Percentiles rank a stretch among this genome's conserved stretches.
phyloP scores from a whole-genome alignment of 2,797 vertebrate species.

The Spinibarbus caldwelli region DNA sequence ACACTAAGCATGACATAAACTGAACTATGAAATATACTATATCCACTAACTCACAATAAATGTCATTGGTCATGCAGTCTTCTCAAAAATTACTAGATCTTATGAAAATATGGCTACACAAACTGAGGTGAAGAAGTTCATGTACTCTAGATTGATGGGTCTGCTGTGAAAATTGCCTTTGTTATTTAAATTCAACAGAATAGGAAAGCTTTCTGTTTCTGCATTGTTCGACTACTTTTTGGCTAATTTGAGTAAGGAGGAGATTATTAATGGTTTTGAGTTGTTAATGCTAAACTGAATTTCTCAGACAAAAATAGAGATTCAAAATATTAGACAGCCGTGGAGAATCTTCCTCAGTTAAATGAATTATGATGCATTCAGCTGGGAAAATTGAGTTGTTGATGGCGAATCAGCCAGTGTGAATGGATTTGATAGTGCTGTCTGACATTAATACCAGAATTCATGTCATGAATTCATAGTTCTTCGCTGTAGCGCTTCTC shows the following conservation, averaged over 20 bases:
- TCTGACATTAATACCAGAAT: background rate
- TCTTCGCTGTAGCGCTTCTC: background rate
- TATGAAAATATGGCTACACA: background rate
- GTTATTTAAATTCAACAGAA: background rate
- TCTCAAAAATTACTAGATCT: background rate
- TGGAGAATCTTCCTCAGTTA: background rate
- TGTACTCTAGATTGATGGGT: background rate
- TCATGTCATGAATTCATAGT: background rate
- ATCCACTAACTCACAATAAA: background rate
- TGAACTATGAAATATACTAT: background rate
- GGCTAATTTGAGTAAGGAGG: background rate
- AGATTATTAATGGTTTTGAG: background rate
- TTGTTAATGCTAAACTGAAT: background rate
- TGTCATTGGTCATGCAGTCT: background rate
- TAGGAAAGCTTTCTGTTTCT: background rate
- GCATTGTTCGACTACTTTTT: background rate
- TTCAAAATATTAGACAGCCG: background rate
- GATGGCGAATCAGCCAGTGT: background rate
- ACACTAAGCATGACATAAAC: background rate
- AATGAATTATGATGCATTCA: background rate
- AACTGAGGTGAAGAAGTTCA: background rate
- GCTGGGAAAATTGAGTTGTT: background rate
- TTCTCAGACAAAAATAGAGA: background rate
- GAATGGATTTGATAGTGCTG: background rate
- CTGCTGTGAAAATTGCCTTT: background rate